Base-by-base conservation (phyloP, 2,888 invertebrate species). In the Drosophila maculinotata region DNA sequence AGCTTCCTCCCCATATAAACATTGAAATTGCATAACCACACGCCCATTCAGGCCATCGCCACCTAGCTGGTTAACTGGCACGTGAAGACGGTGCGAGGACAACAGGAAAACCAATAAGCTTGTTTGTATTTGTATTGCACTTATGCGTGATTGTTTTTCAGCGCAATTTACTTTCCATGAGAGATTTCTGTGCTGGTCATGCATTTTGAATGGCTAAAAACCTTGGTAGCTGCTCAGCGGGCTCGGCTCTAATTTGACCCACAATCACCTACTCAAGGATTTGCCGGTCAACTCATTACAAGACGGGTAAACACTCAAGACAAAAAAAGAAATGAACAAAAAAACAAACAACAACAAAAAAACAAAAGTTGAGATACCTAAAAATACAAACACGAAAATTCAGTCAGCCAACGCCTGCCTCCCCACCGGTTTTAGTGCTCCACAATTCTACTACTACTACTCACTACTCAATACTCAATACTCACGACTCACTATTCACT, bases 121-220 rank as follows among this genome's bases (percentile, higher is more conserved):
- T 73, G 73, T 76, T 73, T 73, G 73, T 73, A 72, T 73, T 76
- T 73, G 73, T 73, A 72, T 76, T 73, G 77, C 73, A 73, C 73
- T 73, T 73, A 76, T 73, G 73, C 77, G 62, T 73, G 73, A 73
- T 73, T 73, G 73, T 73, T 73, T 73, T 73, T 73, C 73, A 73
- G 77, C 73, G 77, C 68, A 77, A 78, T 75, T 75, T 75, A 69
- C 64, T 77, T 75, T 69, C 69, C 68, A 45, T 3, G 45, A 69
- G 58, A 47, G 64, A 60, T 73, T 75, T 45, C 47, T 38, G 49
- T 65, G 56, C 44, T 56, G 38, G 41, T 26, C 69, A 33, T 58
- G 67, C 62, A 75, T 69, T 72, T 72, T 33, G 65, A 31, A 45
- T 45, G 31, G 45, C 45, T 31, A 31, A 45, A 17, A 45, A 65